Conservation (phyloP, 35 echinoderm and acorn worm genomes). For the Apostichopus parvimensis region DNA sequence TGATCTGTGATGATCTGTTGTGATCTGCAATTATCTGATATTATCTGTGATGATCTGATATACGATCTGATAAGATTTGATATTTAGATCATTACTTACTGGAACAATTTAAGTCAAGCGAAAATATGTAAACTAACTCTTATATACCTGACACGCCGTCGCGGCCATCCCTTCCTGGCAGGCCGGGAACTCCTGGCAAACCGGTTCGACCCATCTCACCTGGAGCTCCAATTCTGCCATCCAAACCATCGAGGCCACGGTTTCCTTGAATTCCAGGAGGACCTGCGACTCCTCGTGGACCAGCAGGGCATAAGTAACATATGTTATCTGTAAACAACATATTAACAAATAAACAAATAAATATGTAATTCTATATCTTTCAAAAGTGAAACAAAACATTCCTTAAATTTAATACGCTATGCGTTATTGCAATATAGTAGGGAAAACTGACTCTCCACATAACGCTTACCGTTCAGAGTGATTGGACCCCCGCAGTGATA, state of each 20-base stretch:
- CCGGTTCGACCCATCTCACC: neutral
- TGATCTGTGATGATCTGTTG: too few species aligned
- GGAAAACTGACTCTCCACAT: too few species aligned
- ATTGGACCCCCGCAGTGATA: too few species aligned
- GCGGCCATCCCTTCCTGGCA: neutral
- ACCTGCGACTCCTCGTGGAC: neutral
- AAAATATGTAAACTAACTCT: too few species aligned
- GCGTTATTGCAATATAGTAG: too few species aligned
- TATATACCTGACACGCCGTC: neutral
- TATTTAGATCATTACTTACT: neutral
- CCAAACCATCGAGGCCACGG: neutral
- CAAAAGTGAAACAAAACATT: too few species aligned
- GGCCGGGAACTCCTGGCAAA: neutral
- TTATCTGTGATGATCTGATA: too few species aligned
- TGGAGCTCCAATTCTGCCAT: neutral
- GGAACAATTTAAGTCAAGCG: neutral
- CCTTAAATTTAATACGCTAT: too few species aligned
- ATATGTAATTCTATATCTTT: too few species aligned
- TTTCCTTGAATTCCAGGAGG: neutral
- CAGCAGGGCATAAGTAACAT: constrained; percentile 36
- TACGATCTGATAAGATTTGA: neutral
- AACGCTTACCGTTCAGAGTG: too few species aligned
- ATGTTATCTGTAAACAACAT: neutral
- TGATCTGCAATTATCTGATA: too few species aligned
- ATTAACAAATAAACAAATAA: too few species aligned